Base-by-base conservation (phyloP, 1,140 invertebrate species). In the Drosophila tani region DNA sequence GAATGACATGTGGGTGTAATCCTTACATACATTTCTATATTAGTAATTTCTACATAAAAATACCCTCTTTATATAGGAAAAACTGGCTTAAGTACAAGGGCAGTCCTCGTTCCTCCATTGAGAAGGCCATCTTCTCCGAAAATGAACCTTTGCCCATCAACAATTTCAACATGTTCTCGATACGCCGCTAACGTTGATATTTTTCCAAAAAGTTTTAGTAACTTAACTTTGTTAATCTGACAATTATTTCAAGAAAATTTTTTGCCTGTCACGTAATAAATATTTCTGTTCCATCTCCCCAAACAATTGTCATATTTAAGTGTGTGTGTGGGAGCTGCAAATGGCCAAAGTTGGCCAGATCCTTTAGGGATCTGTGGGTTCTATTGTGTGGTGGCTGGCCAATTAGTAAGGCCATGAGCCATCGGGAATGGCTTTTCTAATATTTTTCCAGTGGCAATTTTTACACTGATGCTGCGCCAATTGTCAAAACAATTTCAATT, bases 401-500 rank as follows among this genome's bases (percentile, higher is more conserved):
- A 85, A 84, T 84, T 84, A 84, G 70, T 41, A 5, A 45, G 60
- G 32, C 59, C 46, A 64, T 47, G 46, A 49, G 24, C 75, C 57
- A 45, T 29, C 29, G 40, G n/a, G 14, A 56, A 76, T 47, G 14
- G 57, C 40, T 51, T 53, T 70, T 62, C 55, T 63, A 68, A 59
- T 58, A 66, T 70, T 71, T 75, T 59, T 38, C 29, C 8, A 29
- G 46, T 46, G 35, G 11, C 65, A 49, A 32, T 70, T 82, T 82
- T 81, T 74, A 68, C 49, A 53, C 46, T 38, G 68, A 70, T 63
- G 41, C 55, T 60, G 47, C 46, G 62, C 43, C 68, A 87, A 88
- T 87, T 88, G 84, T 87, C 83, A 77, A 65, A 78, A 80, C 83
- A 81, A 81, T 87, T 83, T 75, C 84, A 81, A 83, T 88, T 75